Base-by-base conservation (phyloP, 2,113 vertebrate species). In the Tragelaphus scriptus region DNA sequence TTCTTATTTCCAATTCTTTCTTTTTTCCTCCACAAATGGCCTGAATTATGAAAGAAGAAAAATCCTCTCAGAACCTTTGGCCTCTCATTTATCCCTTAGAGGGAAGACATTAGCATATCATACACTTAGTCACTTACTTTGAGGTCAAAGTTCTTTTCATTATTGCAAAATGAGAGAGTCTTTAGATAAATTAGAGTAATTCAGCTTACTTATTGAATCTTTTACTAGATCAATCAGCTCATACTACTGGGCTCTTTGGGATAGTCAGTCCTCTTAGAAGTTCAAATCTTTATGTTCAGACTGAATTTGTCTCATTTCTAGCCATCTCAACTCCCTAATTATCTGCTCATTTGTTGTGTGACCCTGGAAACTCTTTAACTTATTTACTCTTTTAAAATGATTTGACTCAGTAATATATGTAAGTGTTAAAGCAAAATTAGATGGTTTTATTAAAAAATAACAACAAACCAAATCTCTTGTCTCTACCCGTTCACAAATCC, bases 111-210 rank as follows among this genome's bases (percentile, higher is more conserved):
- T 94, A 61, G 49, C 51, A 91, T 61, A 89, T 91, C 86, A 61
- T 16, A 84, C 26, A 17, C 51, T 94, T 88, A 94, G 79, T 87
- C 85, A 89, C 59, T 40, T 58, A 84, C 63, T 91, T 59, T 51
- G 80, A 88, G 61, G 94, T 87, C 84, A 97, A 95, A 94, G 95
- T 91, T 89, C 91, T 36, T 94, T 93, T 87, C 68, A 53, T 93
- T 79, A 82, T 87, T 93, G 91, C 61, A 75, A 91, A 98, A 95
- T 61, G 47, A 85, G 15, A 32, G 30, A 55, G 25, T 86, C 91
- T 82, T 95, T 55, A 63, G 55, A 91, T 84, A 91, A 97, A 89
- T 58, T 58, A 91, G 19, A 90, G 96, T 49, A 93, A 95, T 90
- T 86, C 59, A 44, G 68, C 59, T 71, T 44, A 93, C 61, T 86